Evolutionary conservation across 2,888 invertebrate genomes (phyloP).

Genomic region (Danaus chrysippus): DNA sequence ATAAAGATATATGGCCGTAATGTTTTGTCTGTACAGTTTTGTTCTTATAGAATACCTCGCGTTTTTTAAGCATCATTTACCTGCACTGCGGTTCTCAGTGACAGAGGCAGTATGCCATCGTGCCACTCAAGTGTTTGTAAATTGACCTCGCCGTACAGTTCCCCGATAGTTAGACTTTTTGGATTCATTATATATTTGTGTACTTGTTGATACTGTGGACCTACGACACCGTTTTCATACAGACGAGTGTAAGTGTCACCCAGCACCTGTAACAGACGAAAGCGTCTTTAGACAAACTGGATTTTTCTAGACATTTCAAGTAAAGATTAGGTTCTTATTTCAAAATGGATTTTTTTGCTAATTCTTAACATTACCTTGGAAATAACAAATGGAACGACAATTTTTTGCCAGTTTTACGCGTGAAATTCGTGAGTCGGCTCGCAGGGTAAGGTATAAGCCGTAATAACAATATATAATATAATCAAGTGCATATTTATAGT

Average conservation of each 20-base stretch:
- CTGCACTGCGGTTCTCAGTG: constrained; percentile 68
- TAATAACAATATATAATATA: too few relatives aligned
- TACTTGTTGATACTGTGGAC: constrained; percentile 84
- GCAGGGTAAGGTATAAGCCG: too few relatives aligned
- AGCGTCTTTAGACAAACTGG: neutral
- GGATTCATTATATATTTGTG: constrained; percentile 91
- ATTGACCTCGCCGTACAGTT: constrained; percentile 93
- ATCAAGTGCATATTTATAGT: too few relatives aligned
- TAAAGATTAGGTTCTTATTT: too few relatives aligned
- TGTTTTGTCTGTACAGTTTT: too few relatives aligned
- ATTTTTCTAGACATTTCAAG: neutral
- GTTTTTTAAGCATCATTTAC: constrained; percentile 37
- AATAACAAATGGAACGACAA: too few relatives aligned
- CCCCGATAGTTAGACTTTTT: constrained; percentile 92
- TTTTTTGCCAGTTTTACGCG: too few relatives aligned
- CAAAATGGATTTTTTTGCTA: too few relatives aligned
- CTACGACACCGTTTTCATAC: constrained; percentile 76
- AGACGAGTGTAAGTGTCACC: constrained; percentile 84
- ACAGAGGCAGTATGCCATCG: constrained; percentile 88
- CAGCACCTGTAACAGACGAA: constrained; percentile 76
- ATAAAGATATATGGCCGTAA: too few relatives aligned
- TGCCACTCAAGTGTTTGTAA: constrained; percentile 92
- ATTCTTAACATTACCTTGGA: too few relatives aligned
- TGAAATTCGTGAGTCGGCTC: too few relatives aligned
- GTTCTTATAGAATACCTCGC: too few relatives aligned